A percentile compares a stretch with the other conserved stretches of the same genome.
phyloP scores from a whole-genome alignment of 2,113 vertebrate species.

The Spermophilus dauricus region DNA sequence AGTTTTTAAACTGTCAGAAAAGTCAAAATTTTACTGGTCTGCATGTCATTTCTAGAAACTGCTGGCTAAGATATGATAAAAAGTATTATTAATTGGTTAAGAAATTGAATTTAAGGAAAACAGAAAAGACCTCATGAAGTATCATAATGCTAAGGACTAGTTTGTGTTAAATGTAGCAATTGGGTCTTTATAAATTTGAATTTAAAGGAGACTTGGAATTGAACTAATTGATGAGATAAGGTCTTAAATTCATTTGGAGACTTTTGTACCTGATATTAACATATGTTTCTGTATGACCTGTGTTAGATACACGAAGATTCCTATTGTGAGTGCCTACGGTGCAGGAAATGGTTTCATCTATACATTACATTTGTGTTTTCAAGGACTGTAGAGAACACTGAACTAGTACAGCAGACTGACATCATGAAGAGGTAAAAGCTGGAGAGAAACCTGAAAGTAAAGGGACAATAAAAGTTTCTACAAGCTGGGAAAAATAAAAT shows the following conservation, averaged over 20 bases:
- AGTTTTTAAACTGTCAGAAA: background rate
- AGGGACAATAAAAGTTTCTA: background rate
- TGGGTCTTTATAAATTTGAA: background rate
- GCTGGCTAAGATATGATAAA: background rate
- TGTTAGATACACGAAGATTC: background rate
- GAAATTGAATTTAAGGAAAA: background rate
- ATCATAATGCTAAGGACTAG: background rate
- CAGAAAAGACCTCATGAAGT: background rate
- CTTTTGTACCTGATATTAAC: background rate
- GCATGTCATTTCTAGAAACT: background rate
- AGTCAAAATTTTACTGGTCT: background rate
- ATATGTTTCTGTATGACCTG: background rate
- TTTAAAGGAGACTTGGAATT: background rate
- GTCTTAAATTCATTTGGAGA: background rate
- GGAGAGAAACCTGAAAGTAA: background rate
- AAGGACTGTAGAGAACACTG: background rate
- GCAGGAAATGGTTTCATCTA: accelerated
- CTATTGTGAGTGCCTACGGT: accelerated
- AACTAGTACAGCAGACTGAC: background rate
- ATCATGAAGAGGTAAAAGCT: background rate
- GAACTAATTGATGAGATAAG: background rate
- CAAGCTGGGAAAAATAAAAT: background rate
- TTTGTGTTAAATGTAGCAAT: background rate
- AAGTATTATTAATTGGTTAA: background rate
- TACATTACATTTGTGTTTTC: background rate